These are phyloP conservation scores for Drosophila nr. medialis DNA, from an alignment of 2,888 invertebrate genomes.

Conservation along the genomic window DNA sequence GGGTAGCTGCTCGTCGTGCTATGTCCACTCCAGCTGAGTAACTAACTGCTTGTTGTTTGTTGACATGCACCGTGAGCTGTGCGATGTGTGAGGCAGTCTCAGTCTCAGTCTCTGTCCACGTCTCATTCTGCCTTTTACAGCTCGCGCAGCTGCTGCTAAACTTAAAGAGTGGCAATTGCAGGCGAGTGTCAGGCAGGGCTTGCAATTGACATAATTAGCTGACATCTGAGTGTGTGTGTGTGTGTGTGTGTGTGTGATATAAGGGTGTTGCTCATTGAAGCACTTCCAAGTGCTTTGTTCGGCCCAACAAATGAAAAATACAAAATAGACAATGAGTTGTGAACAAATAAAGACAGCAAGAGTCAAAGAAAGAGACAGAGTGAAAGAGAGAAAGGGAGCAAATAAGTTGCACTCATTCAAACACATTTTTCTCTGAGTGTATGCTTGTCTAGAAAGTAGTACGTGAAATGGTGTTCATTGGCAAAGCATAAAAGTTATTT, in stretches of 20 bases:
- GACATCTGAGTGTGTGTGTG: slow-evolving; percentile 18
- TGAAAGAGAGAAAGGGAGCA: background rate
- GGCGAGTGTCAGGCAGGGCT: slow-evolving; percentile 56
- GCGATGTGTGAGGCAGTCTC: slow-evolving; percentile 13
- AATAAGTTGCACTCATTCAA: background rate
- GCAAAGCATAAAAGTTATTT: background rate
- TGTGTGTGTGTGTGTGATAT: slow-evolving; percentile 12
- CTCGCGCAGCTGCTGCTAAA: slow-evolving; percentile 31
- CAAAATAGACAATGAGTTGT: slow-evolving; percentile 30
- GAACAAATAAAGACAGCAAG: slow-evolving; percentile 20
- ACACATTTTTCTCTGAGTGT: background rate
- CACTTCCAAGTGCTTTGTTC: slow-evolving; percentile 48
- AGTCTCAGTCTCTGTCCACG: background rate
- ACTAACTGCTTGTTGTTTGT: slow-evolving; percentile 11
- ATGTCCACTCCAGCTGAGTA: background rate
- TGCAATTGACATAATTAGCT: slow-evolving; percentile 72
- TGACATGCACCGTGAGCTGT: slow-evolving; percentile 45
- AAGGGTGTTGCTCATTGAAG: slow-evolving; percentile 32
- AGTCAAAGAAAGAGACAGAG: background rate
- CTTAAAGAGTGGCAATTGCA: slow-evolving; percentile 53
- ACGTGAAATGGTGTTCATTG: background rate
- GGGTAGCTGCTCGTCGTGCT: background rate
- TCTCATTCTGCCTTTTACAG: slow-evolving; percentile 3
- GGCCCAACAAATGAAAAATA: slow-evolving; percentile 3
- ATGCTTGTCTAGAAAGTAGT: background rate